phyloP scores from a whole-genome alignment of 2,888 invertebrate genomes.

The Ichneumoninae sp. region DNA sequence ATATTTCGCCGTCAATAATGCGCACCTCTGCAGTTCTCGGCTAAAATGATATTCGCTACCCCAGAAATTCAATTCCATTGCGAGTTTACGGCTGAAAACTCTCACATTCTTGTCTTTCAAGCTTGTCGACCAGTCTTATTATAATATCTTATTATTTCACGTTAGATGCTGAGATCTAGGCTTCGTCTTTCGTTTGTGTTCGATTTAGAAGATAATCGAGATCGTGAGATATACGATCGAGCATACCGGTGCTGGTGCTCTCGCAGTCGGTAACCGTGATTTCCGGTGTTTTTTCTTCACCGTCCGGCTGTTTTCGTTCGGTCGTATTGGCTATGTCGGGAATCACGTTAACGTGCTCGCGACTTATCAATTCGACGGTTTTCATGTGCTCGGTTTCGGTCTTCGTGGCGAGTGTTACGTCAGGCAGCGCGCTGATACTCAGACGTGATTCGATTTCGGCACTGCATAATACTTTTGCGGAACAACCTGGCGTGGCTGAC shows the following conservation, averaged over 20 bases:
- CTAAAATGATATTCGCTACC: slow-evolving; percentile 3
- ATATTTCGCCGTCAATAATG: background rate
- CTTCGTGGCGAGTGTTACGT: slow-evolving; percentile 80
- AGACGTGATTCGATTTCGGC: slow-evolving; percentile 81
- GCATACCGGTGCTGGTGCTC: slow-evolving; percentile 85
- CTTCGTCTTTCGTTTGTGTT: slow-evolving; percentile 82
- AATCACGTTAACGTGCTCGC: slow-evolving; percentile 75
- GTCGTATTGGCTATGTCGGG: slow-evolving; percentile 82
- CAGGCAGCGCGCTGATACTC: slow-evolving; percentile 78
- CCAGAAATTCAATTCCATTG: slow-evolving; percentile 37
- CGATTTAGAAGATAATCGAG: slow-evolving; percentile 92
- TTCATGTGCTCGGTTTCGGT: slow-evolving; percentile 69
- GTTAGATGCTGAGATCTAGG: slow-evolving; percentile 59
- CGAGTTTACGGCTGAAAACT: slow-evolving; percentile 12
- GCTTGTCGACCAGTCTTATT: slow-evolving; percentile 17
- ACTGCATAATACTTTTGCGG: slow-evolving; percentile 79
- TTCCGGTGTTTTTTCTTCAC: slow-evolving; percentile 77
- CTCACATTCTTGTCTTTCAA: slow-evolving; percentile 42
- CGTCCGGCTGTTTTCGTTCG: slow-evolving; percentile 81
- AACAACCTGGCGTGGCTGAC: slow-evolving; percentile 68
- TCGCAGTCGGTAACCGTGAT: slow-evolving; percentile 75
- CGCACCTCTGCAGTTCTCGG: background rate
- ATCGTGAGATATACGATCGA: slow-evolving; percentile 93
- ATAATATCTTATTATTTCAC: slow-evolving; percentile 12
- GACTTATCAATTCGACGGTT: slow-evolving; percentile 67